phyloP scores from a whole-genome alignment of 2,888 invertebrate species.

The Drosophila neonasuta region DNA sequence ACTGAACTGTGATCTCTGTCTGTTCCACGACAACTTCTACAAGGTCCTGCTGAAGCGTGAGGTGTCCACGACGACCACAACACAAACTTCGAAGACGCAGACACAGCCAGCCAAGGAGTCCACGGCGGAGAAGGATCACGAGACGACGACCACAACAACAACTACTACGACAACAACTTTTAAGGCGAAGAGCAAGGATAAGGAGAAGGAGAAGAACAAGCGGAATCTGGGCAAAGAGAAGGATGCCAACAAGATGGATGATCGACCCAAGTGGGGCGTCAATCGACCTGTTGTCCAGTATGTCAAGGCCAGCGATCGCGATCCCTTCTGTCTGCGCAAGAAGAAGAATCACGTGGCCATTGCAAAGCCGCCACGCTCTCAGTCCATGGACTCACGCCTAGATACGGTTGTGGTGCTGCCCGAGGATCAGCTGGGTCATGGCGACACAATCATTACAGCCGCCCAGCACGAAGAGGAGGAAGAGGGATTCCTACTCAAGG shows the following conservation, averaged over 20 bases:
- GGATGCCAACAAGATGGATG: slow-evolving; percentile 83
- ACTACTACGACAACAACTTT: slow-evolving; percentile 81
- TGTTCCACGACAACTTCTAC: slow-evolving; percentile 82
- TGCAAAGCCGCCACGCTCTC: slow-evolving; percentile 84
- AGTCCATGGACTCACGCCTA: slow-evolving; percentile 79
- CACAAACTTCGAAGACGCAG: slow-evolving; percentile 80
- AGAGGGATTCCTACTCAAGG: slow-evolving; percentile 80
- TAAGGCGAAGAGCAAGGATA: slow-evolving; percentile 78
- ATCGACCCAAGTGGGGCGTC: slow-evolving; percentile 89
- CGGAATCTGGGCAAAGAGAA: slow-evolving; percentile 60
- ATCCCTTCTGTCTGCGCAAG: slow-evolving; percentile 88
- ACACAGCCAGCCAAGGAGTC: slow-evolving; percentile 71
- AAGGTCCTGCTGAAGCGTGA: slow-evolving; percentile 81
- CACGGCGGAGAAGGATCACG: slow-evolving; percentile 71
- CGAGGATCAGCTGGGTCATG: slow-evolving; percentile 49
- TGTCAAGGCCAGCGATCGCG: slow-evolving; percentile 94
- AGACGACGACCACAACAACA: slow-evolving; percentile 81
- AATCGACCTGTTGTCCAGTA: slow-evolving; percentile 91
- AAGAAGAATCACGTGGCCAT: slow-evolving; percentile 83
- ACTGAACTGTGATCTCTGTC: slow-evolving; percentile 80
- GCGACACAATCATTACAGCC: slow-evolving; percentile 6
- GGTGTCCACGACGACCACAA: slow-evolving; percentile 82
- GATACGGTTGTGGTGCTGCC: slow-evolving; percentile 55
- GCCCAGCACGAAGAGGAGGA: slow-evolving; percentile 49
- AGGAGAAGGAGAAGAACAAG: slow-evolving; percentile 69